phyloP scores from a whole-genome alignment of 2,113 vertebrate species.

The Varanus komodoensis region DNA sequence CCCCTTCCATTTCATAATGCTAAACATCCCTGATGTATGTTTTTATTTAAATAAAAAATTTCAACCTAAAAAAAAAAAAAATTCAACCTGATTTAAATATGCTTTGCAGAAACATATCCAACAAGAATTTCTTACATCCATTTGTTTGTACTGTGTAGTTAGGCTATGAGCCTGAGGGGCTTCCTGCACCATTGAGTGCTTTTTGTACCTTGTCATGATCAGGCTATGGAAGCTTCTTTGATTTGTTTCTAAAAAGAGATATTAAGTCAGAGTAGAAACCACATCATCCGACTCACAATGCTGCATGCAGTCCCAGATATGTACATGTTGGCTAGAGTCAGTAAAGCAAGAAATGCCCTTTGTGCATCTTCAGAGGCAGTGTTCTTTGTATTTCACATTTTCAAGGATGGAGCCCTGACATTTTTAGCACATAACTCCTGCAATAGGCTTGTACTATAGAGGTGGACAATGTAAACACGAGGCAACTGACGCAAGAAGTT shows the following conservation, averaged over 20 bases:
- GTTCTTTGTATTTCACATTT: neutral
- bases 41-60: no score
- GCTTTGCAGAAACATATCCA: neutral
- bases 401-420: neutral
- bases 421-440: neutral
- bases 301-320: neutral
- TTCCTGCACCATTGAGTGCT: neutral
- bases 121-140: neutral
- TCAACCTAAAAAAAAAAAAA: no score
- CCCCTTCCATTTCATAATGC: no score
- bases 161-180: neutral
- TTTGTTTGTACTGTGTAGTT: neutral
- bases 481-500: neutral
- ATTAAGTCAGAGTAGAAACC: neutral
- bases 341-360: neutral
- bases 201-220: neutral
- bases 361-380: neutral
- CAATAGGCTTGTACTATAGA: neutral
- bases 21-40: neutral
- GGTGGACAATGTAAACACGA: neutral
- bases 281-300: neutral
- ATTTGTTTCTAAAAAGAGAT: neutral
- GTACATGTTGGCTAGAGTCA: neutral
- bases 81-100: neutral
- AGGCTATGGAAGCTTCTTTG: neutral